These are phyloP conservation scores for Aphrocallistes beatrix DNA, from an alignment of 37 sponge, comb jelly and placozoan species.

Conservation along the genomic window DNA sequence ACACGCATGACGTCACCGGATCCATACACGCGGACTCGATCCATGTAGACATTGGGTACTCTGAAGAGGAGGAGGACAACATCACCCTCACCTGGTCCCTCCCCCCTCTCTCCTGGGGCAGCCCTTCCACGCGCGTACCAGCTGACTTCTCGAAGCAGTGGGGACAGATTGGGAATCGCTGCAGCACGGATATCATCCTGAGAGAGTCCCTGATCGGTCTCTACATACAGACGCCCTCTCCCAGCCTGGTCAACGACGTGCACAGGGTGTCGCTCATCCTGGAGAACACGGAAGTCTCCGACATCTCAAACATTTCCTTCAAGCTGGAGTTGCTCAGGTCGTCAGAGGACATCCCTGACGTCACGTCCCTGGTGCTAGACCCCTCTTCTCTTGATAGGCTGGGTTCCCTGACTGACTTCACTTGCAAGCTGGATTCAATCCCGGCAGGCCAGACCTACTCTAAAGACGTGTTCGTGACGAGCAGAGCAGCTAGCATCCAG, in stretches of 20 bases:
- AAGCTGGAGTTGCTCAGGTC: neutral
- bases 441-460: neutral
- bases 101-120: neutral
- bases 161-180: neutral
- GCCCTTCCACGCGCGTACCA: neutral
- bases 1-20: neutral
- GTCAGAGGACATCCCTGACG: neutral
- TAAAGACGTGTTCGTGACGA: neutral
- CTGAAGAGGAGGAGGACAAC: neutral
- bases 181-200: slow-evolving; percentile 21
- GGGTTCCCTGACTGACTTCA: neutral
- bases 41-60: neutral
- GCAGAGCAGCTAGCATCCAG: neutral
- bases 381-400: neutral
- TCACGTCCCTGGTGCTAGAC: neutral
- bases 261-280: slow-evolving; percentile 20
- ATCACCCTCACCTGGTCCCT: slow-evolving; percentile 11
- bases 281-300: slow-evolving; percentile 15
- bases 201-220: neutral
- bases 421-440: neutral
- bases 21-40: slow-evolving; percentile 3
- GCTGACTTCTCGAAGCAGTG: slow-evolving; percentile 17
- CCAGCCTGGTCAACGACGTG: slow-evolving; percentile 25
- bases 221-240: slow-evolving; percentile 14
- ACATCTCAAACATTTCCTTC: slow-evolving; percentile 16